Percentiles rank a stretch among this genome's conserved stretches.
phyloP scores from a whole-genome alignment of 2,113 vertebrate species.

The Galbula dea region DNA sequence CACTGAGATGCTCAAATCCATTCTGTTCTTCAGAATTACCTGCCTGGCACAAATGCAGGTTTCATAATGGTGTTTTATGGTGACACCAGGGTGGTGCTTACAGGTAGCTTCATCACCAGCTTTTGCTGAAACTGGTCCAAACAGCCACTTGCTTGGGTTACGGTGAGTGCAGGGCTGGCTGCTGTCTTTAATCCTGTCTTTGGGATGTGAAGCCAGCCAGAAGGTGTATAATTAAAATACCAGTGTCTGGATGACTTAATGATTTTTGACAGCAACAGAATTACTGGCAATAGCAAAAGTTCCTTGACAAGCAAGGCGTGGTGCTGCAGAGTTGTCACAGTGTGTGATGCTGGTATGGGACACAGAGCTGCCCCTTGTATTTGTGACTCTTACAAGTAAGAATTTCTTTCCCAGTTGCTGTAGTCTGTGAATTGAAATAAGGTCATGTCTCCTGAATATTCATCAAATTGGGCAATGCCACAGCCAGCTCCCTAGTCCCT shows the following conservation, averaged over 20 bases:
- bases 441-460: accelerated
- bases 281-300: not conserved
- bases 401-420: not conserved
- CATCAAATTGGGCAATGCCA: not conserved
- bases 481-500: not conserved
- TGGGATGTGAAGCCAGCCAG: not conserved
- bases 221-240: not conserved
- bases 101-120: accelerated
- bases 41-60: not conserved
- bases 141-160: accelerated
- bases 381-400: not conserved
- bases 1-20: not conserved
- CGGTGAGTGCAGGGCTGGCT: not conserved
- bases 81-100: accelerated
- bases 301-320: not conserved
- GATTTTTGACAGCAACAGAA: not conserved
- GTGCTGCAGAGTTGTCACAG: not conserved
- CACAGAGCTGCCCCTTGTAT: not conserved
- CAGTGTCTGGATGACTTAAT: not conserved
- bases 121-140: not conserved
- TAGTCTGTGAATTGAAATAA: not conserved
- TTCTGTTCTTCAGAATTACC: not conserved
- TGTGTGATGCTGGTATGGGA: accelerated
- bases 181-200: not conserved
- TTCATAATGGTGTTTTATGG: not conserved